A percentile compares a stretch with the other conserved stretches of the same genome.
phyloP scores from a whole-genome alignment of 2,888 invertebrate species.

The Nomada lathburiana region DNA sequence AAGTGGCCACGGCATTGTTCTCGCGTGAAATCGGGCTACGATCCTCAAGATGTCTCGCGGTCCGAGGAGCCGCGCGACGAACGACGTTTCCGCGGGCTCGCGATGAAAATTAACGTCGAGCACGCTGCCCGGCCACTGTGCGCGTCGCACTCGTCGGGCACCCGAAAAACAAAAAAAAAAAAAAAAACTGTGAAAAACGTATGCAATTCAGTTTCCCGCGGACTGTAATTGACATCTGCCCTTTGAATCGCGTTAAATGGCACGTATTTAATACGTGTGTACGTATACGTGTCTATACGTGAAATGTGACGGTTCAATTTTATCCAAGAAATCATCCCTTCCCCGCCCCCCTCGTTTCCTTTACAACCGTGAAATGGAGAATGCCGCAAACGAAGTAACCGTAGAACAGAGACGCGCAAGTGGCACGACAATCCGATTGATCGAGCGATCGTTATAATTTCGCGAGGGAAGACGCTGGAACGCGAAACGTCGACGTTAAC shows the following conservation, averaged over 20 bases:
- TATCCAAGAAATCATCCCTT: too few relatives aligned
- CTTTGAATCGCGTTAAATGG: neutral
- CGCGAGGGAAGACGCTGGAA: constrained; percentile 22
- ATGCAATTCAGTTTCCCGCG: too few relatives aligned
- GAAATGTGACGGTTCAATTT: too few relatives aligned
- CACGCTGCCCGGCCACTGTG: constrained; percentile 2
- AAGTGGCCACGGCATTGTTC: constrained; percentile 61
- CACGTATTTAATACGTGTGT: too few relatives aligned
- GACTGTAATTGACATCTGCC: neutral
- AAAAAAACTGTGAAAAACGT: neutral
- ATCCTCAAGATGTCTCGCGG: constrained; percentile 58
- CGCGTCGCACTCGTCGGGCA: constrained; percentile 13
- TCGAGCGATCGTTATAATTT: neutral
- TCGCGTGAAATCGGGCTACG: constrained; percentile 49
- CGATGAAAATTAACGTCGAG: constrained; percentile 50
- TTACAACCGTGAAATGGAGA: too few relatives aligned
- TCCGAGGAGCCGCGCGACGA: constrained; percentile 25
- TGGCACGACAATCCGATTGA: neutral
- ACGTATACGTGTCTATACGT: too few relatives aligned
- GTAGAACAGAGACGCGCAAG: too few relatives aligned
- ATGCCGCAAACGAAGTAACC: too few relatives aligned
- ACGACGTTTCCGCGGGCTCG: constrained; percentile 32
- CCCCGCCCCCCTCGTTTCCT: too few relatives aligned
- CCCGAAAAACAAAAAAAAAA: too few relatives aligned
- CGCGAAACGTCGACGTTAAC: constrained; percentile 52